phyloP scores from a whole-genome alignment of 2,113 vertebrate genomes.

The Mixornis gularis region DNA sequence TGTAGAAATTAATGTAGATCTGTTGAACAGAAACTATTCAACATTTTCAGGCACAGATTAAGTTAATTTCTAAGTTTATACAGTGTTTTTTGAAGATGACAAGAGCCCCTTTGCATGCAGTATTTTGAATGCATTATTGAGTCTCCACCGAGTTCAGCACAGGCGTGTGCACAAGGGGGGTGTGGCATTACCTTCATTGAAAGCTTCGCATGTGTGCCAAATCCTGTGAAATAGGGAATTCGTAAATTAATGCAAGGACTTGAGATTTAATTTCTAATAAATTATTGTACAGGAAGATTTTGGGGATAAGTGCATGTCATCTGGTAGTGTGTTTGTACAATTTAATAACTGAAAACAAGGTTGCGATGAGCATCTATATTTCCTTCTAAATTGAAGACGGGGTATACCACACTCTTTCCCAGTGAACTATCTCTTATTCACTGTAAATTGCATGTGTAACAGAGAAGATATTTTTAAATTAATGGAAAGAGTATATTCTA shows the following conservation, averaged over 20 bases:
- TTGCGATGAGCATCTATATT: not conserved
- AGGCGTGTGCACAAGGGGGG: rapidly evolving
- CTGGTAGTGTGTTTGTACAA: not conserved
- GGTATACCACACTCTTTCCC: not conserved
- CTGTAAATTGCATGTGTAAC: not conserved
- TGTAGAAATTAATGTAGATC: not conserved
- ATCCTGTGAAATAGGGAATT: not conserved
- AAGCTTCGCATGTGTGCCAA: not conserved
- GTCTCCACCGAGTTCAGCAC: not conserved
- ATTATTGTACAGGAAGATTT: not conserved
- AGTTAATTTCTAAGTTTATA: not conserved
- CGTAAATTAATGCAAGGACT: not conserved
- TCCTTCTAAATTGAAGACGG: not conserved
- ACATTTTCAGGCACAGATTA: not conserved
- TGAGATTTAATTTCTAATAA: not conserved
- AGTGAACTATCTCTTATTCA: not conserved
- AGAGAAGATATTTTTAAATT: not conserved
- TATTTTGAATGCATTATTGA: not conserved
- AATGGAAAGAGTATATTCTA: not conserved
- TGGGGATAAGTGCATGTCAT: not conserved
- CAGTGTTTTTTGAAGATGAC: not conserved
- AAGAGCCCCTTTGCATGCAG: rapidly evolving
- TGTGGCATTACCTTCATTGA: not conserved
- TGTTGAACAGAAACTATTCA: not conserved
- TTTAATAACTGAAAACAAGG: not conserved